phyloP scores from a whole-genome alignment of 2,888 invertebrate species.

The Aethes cnicana region DNA sequence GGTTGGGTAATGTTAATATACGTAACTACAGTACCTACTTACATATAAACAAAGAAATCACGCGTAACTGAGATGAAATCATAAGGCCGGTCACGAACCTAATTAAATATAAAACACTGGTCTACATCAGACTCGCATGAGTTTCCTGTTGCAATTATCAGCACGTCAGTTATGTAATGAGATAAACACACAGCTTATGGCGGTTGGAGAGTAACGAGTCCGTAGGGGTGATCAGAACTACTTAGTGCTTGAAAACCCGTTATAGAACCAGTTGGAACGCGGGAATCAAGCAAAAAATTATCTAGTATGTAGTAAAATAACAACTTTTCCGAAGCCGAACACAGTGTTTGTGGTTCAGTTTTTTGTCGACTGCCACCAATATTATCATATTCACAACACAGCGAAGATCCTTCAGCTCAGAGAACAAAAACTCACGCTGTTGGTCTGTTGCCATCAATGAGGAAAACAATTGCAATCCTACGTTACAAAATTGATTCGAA shows the following conservation, averaged over 20 bases:
- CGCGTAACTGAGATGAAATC: not conserved
- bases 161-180: conserved; percentile 29
- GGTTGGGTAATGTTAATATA: too few species aligned
- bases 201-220: conserved; percentile 5
- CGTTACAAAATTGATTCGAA: conserved; percentile 17
- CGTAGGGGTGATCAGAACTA: not conserved
- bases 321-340: too few species aligned
- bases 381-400: too few species aligned
- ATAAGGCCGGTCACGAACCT: conserved; percentile 26
- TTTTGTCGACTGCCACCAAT: too few species aligned
- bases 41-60: not conserved
- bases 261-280: too few species aligned
- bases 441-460: not conserved
- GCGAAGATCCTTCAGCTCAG: too few species aligned
- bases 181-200: conserved; percentile 5
- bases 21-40: too few species aligned
- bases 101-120: conserved; percentile 17
- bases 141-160: conserved; percentile 39
- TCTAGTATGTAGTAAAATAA: too few species aligned
- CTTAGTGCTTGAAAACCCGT: conserved; percentile 10
- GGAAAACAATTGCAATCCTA: conserved; percentile 6
- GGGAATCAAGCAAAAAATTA: too few species aligned
- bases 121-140: conserved; percentile 7
- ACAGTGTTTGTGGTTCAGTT: too few species aligned
- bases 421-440: too few species aligned